These are phyloP conservation scores for Acromyrmex echinatior DNA, from an alignment of 1,140 invertebrate species.

Conservation along the genomic window DNA sequence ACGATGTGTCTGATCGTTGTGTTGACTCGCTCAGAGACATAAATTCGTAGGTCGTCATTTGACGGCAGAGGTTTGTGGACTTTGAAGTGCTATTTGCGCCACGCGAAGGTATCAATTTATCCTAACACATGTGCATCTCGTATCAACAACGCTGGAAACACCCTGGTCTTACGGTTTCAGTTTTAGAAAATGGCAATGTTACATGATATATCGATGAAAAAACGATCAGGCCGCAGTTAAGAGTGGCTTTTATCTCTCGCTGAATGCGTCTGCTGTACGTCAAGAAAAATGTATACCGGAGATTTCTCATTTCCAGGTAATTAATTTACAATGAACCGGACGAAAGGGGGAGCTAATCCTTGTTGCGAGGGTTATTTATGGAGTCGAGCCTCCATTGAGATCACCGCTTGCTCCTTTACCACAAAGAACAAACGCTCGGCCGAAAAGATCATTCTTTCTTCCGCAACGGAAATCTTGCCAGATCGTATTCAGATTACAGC, in stretches of 20 bases:
- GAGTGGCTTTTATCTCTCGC: constrained; percentile 84
- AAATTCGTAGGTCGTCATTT: constrained; percentile 49
- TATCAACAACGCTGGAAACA: constrained; percentile 1
- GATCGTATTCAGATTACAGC: constrained; percentile 32
- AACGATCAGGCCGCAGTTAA: constrained; percentile 58
- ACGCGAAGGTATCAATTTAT: constrained; percentile 57
- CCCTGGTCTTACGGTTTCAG: background rate
- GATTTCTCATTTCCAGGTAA: constrained; percentile 87
- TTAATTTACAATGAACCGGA: constrained; percentile 87
- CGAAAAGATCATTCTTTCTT: constrained; percentile 24
- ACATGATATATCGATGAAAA: constrained; percentile 37
- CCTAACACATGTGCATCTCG: constrained; percentile 38
- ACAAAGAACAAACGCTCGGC: constrained; percentile 65
- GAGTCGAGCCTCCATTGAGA: constrained; percentile 77
- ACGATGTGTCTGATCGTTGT: constrained; percentile 1
- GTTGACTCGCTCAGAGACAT: constrained; percentile 43
- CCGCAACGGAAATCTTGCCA: constrained; percentile 30
- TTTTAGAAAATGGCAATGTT: background rate
- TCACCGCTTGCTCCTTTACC: constrained; percentile 61
- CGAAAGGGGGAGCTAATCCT: constrained; percentile 79
- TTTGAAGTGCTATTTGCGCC: constrained; percentile 33
- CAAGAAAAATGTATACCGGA: constrained; percentile 82
- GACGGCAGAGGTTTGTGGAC: constrained; percentile 42
- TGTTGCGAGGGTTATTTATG: constrained; percentile 83
- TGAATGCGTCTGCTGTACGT: constrained; percentile 69